Evolutionary conservation across 2,888 invertebrate species (phyloP).

Genomic region (Watsonalla cultraria): DNA sequence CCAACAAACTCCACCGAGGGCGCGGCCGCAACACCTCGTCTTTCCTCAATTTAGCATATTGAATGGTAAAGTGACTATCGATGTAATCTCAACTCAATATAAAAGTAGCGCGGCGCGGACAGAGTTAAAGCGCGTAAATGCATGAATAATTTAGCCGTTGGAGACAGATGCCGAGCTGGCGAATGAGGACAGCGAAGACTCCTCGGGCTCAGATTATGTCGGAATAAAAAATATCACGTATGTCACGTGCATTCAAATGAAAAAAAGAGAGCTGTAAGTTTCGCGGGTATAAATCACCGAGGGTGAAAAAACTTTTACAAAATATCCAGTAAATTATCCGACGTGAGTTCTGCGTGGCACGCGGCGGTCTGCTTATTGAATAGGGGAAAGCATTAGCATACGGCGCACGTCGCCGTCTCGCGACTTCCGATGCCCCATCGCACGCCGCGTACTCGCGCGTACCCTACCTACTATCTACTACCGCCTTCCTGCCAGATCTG

Average conservation of each 20-base stretch:
- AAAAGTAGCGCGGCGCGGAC: constrained; percentile 55
- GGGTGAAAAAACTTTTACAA: constrained; percentile 78
- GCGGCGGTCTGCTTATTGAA: constrained; percentile 78
- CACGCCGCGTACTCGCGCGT: constrained; percentile 18
- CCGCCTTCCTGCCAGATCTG: constrained; percentile 11
- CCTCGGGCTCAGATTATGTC: constrained; percentile 64
- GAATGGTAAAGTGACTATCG: constrained; percentile 65
- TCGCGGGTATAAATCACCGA: constrained; percentile 77
- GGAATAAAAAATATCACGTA: constrained; percentile 75
- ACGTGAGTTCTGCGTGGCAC: constrained; percentile 76
- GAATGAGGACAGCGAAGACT: constrained; percentile 63
- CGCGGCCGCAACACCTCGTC: constrained; percentile 41
- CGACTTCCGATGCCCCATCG: constrained; percentile 42
- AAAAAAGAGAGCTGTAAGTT: constrained; percentile 75
- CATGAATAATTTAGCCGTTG: constrained; percentile 73
- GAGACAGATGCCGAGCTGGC: constrained; percentile 69
- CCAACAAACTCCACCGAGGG: constrained; percentile 25
- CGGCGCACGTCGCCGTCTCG: constrained; percentile 70
- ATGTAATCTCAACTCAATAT: constrained; percentile 64
- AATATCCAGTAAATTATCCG: constrained; percentile 79
- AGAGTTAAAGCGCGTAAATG: constrained; percentile 70
- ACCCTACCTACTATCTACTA: constrained; percentile 4
- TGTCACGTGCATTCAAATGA: constrained; percentile 78
- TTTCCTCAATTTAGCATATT: constrained; percentile 55
- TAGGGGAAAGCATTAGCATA: constrained; percentile 74